Evolutionary conservation across 37 sponge, comb jelly and placozoan genomes (phyloP).

Genomic region (Halisarca cf. caerulea): DNA sequence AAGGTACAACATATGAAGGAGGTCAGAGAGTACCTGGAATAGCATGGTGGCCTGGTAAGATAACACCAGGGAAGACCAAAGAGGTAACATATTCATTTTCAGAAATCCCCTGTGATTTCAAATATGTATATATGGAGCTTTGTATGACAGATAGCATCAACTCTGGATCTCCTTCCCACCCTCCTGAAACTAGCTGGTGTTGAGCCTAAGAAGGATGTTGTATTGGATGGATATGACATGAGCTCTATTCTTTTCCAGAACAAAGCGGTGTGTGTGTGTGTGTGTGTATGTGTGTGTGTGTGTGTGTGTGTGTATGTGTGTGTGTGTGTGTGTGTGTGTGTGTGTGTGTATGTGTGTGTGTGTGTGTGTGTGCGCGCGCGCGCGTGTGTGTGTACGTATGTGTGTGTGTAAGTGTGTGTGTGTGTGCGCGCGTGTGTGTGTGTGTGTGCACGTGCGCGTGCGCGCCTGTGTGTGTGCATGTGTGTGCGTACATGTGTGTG

Average conservation of each 20-base stretch:
- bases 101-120: background rate
- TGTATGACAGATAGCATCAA: constrained; percentile 60
- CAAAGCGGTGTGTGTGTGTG: constrained; percentile 24
- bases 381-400: too few species aligned
- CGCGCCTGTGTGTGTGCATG: too few species aligned
- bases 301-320: too few species aligned
- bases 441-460: too few species aligned
- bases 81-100: too few species aligned
- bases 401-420: too few species aligned
- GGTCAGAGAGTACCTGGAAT: constrained; percentile 80
- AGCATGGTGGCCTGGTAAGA: constrained; percentile 81
- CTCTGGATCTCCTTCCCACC: constrained; percentile 75
- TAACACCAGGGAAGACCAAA: constrained; percentile 57
- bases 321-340: too few species aligned
- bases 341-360: too few species aligned
- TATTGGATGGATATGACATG: constrained; percentile 82
- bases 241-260: constrained; percentile 68
- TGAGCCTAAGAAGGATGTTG: constrained; percentile 25
- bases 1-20: constrained; percentile 82
- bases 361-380: too few species aligned
- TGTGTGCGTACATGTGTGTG: too few species aligned
- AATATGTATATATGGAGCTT: background rate
- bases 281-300: too few species aligned
- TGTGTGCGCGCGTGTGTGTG: too few species aligned
- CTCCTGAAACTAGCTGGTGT: constrained; percentile 45